Evolutionary conservation across 1,140 invertebrate genomes (phyloP).

Genomic region (Stegodyphus dumicola): DNA sequence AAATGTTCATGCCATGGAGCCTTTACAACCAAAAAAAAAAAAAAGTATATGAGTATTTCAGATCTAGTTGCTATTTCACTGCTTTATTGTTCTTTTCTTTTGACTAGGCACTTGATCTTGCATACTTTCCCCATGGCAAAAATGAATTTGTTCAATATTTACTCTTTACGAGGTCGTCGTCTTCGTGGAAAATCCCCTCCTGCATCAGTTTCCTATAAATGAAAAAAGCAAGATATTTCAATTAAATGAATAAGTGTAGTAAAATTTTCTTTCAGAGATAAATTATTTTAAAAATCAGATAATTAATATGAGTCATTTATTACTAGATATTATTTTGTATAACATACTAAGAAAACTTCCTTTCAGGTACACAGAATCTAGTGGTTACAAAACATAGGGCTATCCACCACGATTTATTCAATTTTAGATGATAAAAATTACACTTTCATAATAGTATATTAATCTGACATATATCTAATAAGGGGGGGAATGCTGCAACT

Average conservation of each 20-base stretch:
- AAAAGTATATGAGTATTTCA: conserved; percentile 20
- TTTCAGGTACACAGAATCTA: too few relatives aligned
- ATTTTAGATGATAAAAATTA: too few relatives aligned
- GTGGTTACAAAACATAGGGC: too few relatives aligned
- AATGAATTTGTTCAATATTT: conserved; percentile 18
- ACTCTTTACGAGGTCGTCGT: conserved; percentile 59
- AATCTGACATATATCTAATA: too few relatives aligned
- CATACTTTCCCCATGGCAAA: neutral
- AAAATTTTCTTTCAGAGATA: neutral
- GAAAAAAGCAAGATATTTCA: neutral
- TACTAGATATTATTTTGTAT: too few relatives aligned
- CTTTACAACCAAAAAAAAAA: conserved; percentile 22
- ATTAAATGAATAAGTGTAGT: neutral
- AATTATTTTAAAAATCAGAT: too few relatives aligned
- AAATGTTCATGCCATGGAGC: conserved; percentile 13
- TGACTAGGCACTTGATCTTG: conserved; percentile 59
- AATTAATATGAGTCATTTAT: too few relatives aligned
- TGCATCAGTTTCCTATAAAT: conserved; percentile 15
- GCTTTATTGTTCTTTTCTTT: conserved; percentile 11
- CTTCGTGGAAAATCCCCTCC: conserved; percentile 49
- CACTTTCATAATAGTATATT: too few relatives aligned
- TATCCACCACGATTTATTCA: too few relatives aligned
- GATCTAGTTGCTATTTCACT: conserved; percentile 36
- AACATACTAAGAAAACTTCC: too few relatives aligned
- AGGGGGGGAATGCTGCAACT: too few relatives aligned